phyloP scores from a whole-genome alignment of 2,888 invertebrate genomes.

The Cylloceria caligata region DNA sequence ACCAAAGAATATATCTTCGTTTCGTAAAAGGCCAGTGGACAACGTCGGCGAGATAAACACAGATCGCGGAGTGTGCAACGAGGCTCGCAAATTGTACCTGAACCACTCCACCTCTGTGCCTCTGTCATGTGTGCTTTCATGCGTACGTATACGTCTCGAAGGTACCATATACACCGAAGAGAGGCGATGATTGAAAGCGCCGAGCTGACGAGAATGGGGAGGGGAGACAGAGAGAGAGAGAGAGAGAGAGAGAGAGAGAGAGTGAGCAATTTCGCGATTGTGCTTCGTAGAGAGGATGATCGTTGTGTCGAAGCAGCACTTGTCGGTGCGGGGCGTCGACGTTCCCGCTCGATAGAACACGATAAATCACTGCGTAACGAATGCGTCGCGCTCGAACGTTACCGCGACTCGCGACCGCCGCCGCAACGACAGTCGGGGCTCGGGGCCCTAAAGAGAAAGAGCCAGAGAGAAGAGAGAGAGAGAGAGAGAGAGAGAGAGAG shows the following conservation, averaged over 20 bases:
- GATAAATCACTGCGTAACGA: slow-evolving; percentile 69
- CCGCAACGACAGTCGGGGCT: slow-evolving; percentile 44
- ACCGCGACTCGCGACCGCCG: slow-evolving; percentile 51
- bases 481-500: too few species aligned
- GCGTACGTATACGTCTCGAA: slow-evolving; percentile 1
- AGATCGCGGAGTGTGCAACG: slow-evolving; percentile 22
- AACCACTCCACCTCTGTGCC: not conserved
- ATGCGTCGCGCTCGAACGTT: slow-evolving; percentile 68
- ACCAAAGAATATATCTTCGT: slow-evolving; percentile 1
- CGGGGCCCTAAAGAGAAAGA: slow-evolving; percentile 20
- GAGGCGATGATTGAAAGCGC: slow-evolving; percentile 51
- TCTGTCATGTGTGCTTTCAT: slow-evolving; percentile 13
- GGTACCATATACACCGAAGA: not conserved
- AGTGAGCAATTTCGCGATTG: slow-evolving; percentile 58
- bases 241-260: slow-evolving; percentile 7
- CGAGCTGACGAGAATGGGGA: slow-evolving; percentile 12
- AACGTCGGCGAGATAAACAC: slow-evolving; percentile 40
- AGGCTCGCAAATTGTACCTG: slow-evolving; percentile 6
- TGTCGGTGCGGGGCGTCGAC: slow-evolving; percentile 52
- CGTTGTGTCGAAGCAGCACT: slow-evolving; percentile 30
- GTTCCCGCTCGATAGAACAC: slow-evolving; percentile 60
- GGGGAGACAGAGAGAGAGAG: not conserved
- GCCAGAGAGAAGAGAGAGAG: too few species aligned
- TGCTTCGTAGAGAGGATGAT: slow-evolving; percentile 15
- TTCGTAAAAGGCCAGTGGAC: slow-evolving; percentile 37